These are phyloP conservation scores for Sylvia atricapilla DNA, from an alignment of 2,113 vertebrate genomes.

Conservation along the genomic window DNA sequence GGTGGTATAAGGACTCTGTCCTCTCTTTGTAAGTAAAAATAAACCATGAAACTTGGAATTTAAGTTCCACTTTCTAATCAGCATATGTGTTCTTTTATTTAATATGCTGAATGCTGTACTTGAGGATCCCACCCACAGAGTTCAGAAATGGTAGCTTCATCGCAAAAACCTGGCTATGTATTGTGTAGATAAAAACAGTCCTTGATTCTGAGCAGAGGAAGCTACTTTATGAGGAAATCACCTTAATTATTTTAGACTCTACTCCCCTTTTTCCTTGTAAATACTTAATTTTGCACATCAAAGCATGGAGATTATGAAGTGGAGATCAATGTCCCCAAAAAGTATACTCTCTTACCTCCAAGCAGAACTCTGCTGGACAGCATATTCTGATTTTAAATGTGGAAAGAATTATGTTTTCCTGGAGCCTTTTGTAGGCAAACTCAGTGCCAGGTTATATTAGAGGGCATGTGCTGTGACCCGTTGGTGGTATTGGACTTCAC, in stretches of 20 bases:
- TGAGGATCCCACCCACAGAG: neutral
- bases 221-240: neutral
- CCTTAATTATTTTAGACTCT: neutral
- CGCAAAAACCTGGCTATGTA: neutral
- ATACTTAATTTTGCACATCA: neutral
- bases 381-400: neutral
- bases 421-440: neutral
- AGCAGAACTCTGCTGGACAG: neutral
- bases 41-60: neutral
- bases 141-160: neutral
- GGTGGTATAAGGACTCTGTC: slow-evolving; percentile 23
- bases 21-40: neutral
- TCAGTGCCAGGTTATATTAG: neutral
- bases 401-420: neutral
- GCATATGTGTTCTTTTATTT: neutral
- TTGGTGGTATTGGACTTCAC: neutral
- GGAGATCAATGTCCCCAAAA: neutral
- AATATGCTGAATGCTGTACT: neutral
- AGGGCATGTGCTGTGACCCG: neutral
- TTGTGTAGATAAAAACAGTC: neutral
- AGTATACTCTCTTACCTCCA: neutral
- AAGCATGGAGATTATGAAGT: neutral
- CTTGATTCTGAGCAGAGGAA: neutral
- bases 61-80: neutral
- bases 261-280: neutral